Conservation (phyloP, 2,888 invertebrate genomes). For the Chouioia cunea region DNA sequence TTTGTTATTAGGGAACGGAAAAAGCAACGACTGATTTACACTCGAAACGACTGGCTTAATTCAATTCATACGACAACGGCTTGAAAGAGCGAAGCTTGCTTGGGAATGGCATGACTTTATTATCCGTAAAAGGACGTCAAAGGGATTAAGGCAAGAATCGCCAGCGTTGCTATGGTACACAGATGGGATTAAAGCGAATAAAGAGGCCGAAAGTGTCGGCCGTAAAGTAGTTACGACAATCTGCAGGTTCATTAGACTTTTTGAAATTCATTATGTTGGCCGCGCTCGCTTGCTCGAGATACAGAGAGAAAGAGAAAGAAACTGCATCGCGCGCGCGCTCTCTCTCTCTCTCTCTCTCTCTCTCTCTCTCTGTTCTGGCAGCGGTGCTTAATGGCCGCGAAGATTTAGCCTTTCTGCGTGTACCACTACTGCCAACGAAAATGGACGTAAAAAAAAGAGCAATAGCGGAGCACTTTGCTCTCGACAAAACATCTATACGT, state of each 20-base stretch:
- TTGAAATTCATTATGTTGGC: slow-evolving; percentile 37
- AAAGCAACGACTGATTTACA: too few relatives aligned
- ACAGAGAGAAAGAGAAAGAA: neutral
- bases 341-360: neutral
- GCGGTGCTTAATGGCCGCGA: slow-evolving; percentile 6
- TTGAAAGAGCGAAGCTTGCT: too few relatives aligned
- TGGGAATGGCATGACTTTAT: too few relatives aligned
- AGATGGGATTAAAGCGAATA: slow-evolving; percentile 28
- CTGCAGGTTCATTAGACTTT: slow-evolving; percentile 33
- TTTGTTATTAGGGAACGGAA: too few relatives aligned
- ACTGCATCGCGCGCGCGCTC: neutral
- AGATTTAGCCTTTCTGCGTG: neutral
- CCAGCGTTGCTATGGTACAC: slow-evolving; percentile 17
- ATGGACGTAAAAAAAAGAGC: too few relatives aligned
- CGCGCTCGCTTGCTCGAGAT: too few relatives aligned
- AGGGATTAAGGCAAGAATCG: slow-evolving; percentile 8
- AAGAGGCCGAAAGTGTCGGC: slow-evolving; percentile 32
- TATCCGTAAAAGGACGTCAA: slow-evolving; percentile 15
- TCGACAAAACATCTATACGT: too few relatives aligned
- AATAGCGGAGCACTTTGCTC: too few relatives aligned
- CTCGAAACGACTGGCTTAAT: too few relatives aligned
- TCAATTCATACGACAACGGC: neutral
- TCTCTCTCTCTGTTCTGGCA: neutral
- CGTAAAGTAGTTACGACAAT: slow-evolving; percentile 26
- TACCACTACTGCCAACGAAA: too few relatives aligned